Evolutionary conservation across 2,888 invertebrate species (phyloP).

Genomic region (Pomacea canaliculata): DNA sequence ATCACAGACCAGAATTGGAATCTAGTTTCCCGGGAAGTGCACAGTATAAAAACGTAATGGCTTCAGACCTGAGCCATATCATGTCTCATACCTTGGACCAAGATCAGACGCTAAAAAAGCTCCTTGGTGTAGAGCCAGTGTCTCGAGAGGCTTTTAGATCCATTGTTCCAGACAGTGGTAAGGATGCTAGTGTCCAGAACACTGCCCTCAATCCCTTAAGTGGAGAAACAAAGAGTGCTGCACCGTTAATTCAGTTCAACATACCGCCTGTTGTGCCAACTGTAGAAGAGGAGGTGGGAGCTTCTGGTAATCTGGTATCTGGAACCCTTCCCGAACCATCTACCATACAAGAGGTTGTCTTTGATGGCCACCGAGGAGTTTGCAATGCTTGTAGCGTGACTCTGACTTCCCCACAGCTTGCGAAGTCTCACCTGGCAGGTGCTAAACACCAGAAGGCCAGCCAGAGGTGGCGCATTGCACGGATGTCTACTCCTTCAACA

Average conservation of each 20-base stretch:
- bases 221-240: not conserved
- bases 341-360: slow-evolving; percentile 26
- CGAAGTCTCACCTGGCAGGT: slow-evolving; percentile 38
- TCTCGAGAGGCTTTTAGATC: not conserved
- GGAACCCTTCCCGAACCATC: not conserved
- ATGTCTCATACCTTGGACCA: not conserved
- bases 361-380: slow-evolving; percentile 34
- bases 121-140: not conserved
- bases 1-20: too few relatives aligned
- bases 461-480: slow-evolving; percentile 6
- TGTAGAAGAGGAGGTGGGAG: not conserved
- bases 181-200: not conserved
- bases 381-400: slow-evolving; percentile 38
- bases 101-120: not conserved
- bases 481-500: not conserved
- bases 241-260: not conserved
- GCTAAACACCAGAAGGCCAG: slow-evolving; percentile 37
- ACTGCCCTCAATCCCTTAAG: not conserved
- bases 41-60: not conserved
- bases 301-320: not conserved
- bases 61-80: slow-evolving; percentile 10
- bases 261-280: not conserved
- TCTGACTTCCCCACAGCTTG: slow-evolving; percentile 36
- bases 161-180: not conserved
- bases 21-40: too few relatives aligned